These are phyloP conservation scores for Peromyscus californicus DNA, from an alignment of 2,113 vertebrate genomes.

Conservation along the genomic window DNA sequence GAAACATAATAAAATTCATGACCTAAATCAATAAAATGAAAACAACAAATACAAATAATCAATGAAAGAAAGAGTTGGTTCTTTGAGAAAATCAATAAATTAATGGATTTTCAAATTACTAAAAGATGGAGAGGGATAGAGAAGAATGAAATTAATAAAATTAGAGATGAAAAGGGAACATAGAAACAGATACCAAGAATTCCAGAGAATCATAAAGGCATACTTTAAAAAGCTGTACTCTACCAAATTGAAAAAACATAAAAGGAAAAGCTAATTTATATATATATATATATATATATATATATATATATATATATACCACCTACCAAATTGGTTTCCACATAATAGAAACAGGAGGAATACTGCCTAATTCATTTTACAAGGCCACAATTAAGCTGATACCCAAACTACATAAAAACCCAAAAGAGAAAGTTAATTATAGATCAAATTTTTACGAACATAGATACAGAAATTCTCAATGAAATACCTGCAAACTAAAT, in stretches of 20 bases:
- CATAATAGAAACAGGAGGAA: background rate
- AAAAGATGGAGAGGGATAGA: background rate
- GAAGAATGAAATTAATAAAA: background rate
- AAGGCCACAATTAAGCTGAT: background rate
- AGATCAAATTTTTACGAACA: background rate
- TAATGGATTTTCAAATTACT: background rate
- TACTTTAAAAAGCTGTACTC: background rate
- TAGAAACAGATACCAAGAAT: background rate
- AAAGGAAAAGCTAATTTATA: background rate
- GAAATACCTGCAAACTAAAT: background rate
- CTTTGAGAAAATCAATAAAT: background rate
- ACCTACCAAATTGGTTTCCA: background rate
- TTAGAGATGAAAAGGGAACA: background rate
- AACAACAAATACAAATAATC: background rate
- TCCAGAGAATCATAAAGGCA: background rate
- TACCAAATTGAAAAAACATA: background rate
- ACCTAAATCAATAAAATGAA: background rate
- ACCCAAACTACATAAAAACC: background rate
- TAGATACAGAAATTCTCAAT: background rate
- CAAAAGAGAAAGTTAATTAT: background rate
- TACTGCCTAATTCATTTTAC: background rate
- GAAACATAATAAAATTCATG: background rate
- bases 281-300: too few species aligned
- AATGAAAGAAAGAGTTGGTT: background rate
- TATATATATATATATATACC: too few species aligned